Base-by-base conservation (phyloP, 2,113 vertebrate species). In the Pedionomus torquatus region DNA sequence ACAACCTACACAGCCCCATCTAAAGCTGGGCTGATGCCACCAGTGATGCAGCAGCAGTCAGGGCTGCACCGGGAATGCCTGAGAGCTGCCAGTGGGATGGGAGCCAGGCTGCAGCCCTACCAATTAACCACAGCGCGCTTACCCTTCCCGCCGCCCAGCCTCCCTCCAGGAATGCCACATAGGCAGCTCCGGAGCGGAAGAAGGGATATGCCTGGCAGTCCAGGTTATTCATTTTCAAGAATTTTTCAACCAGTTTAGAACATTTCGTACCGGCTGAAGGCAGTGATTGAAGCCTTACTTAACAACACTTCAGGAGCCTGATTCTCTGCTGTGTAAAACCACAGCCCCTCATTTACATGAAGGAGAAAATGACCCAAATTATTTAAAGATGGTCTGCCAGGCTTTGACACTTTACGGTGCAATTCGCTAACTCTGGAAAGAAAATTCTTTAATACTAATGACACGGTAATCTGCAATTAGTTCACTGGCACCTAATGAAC, bases 11-110 rank as follows among this genome's bases (percentile, higher is more conserved):
- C 55, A 72, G 66, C 65, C 43, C 63, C 70, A 68, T 92, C 68
- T 87, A 55, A 96, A 78, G 88, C 86, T 95, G 81, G 91, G 86
- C 49, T 95, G 81, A 74, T 89, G 96, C 90, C 89, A 84, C 83
- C 77, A 37, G 69, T 61, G 77, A 95, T 95, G 96, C 95, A 95
- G 94, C 80, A 87, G 74, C 69, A 79, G 41, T 11, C 5, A 3
- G 51, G 30, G 72, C 72, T 89, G 61, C 77, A 65, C 61, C 0
- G 1, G 41, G 61, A 93, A 65, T 35, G 60, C 89, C 89, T 49
- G 43, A 39, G 71, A 55, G 14, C 39, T 81, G 80, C 72, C 24
- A 43, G 57, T 69, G 74, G 94, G 88, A 86, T 8, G 1, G 9
- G n/a, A 87, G 35, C 31, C 86, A 69, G 80, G 30, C 55, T 88